Conservation (phyloP, 2,888 invertebrate species). For the Hydraecia micacea region DNA sequence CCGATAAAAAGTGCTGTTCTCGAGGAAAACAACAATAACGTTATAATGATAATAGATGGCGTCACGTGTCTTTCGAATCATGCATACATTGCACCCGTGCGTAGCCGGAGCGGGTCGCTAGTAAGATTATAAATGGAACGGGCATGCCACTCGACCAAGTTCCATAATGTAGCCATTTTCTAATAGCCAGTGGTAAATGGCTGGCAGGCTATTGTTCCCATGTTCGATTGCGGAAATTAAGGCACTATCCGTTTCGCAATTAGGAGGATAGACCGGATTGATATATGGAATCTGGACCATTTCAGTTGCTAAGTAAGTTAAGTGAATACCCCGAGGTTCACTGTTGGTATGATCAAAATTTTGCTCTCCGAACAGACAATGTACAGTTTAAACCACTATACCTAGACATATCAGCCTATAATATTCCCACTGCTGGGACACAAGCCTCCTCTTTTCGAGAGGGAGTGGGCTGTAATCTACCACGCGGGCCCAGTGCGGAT, state of each 20-base stretch:
- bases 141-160: not conserved
- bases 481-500: no score
- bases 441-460: no score
- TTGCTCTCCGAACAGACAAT: not conserved
- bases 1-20: no score
- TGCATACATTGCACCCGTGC: no score
- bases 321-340: no score
- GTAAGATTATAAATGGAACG: not conserved
- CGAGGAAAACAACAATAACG: no score
- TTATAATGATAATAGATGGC: no score
- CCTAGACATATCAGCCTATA: no score
- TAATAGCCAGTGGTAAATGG: conserved; percentile 47
- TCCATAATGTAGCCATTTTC: conserved; percentile 16
- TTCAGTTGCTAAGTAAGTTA: not conserved
- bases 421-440: no score
- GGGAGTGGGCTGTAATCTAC: no score
- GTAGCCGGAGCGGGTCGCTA: not conserved
- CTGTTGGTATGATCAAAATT: not conserved
- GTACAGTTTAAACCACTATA: not conserved
- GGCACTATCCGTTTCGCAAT: conserved; percentile 30
- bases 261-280: conserved; percentile 33
- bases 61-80: no score
- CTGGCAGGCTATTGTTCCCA: conserved; percentile 20
- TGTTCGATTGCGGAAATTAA: conserved; percentile 40
- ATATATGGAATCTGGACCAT: conserved; percentile 38